Percentiles rank a stretch among this genome's conserved stretches.
Evolutionary conservation across 2,888 invertebrate genomes (phyloP).

Genomic region (Ectemnius lituratus): DNA sequence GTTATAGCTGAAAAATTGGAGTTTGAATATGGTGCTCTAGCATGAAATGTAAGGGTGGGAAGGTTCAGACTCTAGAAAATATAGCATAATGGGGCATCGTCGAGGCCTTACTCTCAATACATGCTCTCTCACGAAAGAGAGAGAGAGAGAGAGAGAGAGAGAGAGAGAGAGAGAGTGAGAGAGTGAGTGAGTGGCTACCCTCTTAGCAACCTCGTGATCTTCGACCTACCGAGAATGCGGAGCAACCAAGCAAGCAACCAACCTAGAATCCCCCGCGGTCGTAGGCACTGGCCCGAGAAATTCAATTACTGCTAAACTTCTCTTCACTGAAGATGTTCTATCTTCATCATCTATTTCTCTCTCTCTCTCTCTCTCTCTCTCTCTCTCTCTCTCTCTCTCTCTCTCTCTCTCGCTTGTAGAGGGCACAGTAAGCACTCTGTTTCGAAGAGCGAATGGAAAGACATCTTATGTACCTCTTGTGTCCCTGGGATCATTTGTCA

Average conservation of each 20-base stretch:
- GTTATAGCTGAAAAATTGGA: conserved; percentile 9
- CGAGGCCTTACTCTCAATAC: conserved; percentile 56
- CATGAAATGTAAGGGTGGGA: conserved; percentile 43
- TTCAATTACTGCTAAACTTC: conserved; percentile 77
- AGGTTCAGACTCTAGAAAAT: conserved; percentile 36
- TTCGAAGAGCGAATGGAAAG: conserved; percentile 58
- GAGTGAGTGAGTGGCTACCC: conserved; percentile 57
- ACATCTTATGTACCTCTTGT: conserved; percentile 44
- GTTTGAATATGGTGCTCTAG: conserved; percentile 25
- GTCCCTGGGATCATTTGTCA: conserved; percentile 39
- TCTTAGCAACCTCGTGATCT: conserved; percentile 56
- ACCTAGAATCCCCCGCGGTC: conserved; percentile 67
- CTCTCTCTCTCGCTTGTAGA: conserved; percentile 11
- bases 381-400: conserved; percentile 37
- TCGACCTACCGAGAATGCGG: conserved; percentile 53
- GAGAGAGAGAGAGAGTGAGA: conserved; percentile 20
- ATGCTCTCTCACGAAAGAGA: conserved; percentile 36
- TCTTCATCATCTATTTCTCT: too few relatives aligned
- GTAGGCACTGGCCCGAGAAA: conserved; percentile 76
- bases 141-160: conserved; percentile 12
- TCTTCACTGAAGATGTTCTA: conserved; percentile 69
- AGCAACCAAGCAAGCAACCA: conserved; percentile 55
- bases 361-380: conserved; percentile 10
- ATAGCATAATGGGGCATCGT: conserved; percentile 61
- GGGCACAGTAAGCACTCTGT: conserved; percentile 62